phyloP scores from a whole-genome alignment of 2,113 vertebrate genomes.

The Onychostoma macrolepis region DNA sequence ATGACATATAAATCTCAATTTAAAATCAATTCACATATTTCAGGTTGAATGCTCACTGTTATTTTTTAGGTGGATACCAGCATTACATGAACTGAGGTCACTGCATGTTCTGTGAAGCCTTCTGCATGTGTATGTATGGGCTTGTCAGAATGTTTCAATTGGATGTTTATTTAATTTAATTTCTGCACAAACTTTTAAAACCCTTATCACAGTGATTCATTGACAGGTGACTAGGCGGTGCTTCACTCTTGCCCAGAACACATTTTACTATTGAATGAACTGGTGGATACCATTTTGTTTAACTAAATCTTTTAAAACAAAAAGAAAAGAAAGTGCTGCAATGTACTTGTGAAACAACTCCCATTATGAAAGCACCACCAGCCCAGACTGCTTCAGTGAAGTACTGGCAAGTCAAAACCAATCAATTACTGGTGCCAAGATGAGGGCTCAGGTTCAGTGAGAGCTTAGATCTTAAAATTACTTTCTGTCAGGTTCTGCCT shows the following conservation, averaged over 20 bases:
- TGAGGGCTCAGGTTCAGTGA: constrained; percentile 9
- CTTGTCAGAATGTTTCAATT: not conserved
- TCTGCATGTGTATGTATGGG: not conserved
- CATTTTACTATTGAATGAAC: not conserved
- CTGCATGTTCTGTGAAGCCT: not conserved
- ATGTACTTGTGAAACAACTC: not conserved
- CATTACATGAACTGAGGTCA: not conserved
- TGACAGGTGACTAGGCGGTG: not conserved
- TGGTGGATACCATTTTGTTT: not conserved
- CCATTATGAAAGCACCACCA: constrained; percentile 32
- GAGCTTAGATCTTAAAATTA: not conserved
- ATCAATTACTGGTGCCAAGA: constrained; percentile 10
- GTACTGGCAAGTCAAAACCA: constrained; percentile 47
- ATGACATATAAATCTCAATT: too few relatives aligned
- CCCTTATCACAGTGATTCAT: not conserved
- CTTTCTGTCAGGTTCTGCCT: constrained; percentile 18
- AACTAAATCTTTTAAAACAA: not conserved
- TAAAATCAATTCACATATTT: too few relatives aligned
- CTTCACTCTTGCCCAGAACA: not conserved
- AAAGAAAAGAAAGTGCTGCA: not conserved
- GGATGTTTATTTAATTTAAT: not conserved
- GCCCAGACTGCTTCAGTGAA: constrained; percentile 25
- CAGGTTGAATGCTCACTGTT: not conserved
- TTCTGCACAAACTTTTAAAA: not conserved
- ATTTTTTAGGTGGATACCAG: not conserved